Conservation (phyloP, 1,140 invertebrate genomes). For the Galendromus occidentalis region DNA sequence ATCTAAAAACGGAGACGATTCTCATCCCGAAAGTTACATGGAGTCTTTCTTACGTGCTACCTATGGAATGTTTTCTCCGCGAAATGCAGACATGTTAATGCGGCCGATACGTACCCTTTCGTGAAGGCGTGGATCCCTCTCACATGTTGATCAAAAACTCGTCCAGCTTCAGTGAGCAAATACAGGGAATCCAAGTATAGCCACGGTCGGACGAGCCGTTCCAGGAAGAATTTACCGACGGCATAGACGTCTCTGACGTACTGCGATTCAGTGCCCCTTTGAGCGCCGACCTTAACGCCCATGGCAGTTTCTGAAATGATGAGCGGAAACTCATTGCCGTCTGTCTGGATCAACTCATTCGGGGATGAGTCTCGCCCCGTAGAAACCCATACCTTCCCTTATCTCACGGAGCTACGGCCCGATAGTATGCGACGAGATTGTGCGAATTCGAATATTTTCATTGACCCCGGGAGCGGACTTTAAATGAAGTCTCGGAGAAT, state of each 20-base stretch:
- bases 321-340: too few species aligned
- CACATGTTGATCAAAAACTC: neutral
- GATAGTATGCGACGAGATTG: too few species aligned
- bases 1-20: neutral
- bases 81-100: neutral
- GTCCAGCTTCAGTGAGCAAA: neutral
- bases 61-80: neutral
- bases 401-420: too few species aligned
- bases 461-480: too few species aligned
- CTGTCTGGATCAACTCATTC: too few species aligned
- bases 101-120: neutral
- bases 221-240: neutral
- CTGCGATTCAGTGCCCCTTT: constrained; percentile 40
- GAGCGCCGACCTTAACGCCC: constrained; percentile 46
- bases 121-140: neutral
- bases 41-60: neutral
- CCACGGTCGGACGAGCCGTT: neutral
- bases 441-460: too few species aligned
- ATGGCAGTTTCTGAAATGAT: constrained; percentile 49
- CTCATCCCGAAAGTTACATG: neutral
- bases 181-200: neutral
- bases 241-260: constrained; percentile 48
- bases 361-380: too few species aligned
- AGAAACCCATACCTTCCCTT: too few species aligned
- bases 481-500: too few species aligned